Base-by-base conservation (phyloP, 2,888 invertebrate species). In the Nephrocerus scutellatus region DNA sequence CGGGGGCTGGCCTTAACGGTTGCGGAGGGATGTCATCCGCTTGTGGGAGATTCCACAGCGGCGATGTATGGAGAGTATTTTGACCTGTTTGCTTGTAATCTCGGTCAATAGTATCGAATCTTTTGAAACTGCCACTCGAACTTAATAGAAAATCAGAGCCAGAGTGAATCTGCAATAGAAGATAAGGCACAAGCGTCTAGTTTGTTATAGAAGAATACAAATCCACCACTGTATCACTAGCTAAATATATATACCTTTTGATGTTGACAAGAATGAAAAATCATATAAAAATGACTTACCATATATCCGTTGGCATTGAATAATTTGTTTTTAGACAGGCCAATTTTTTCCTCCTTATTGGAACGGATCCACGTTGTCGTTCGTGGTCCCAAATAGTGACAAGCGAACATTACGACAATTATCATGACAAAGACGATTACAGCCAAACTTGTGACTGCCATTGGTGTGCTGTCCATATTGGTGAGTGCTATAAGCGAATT, bases 251-350 rank as follows among this genome's bases (percentile, higher is more conserved):
- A 3, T 33, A 6, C 9, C 7, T 12, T 9, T 16, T 6, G 5
- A 14, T 16, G 23, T 30, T 2, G 21, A 30, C 3, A 23, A 12
- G 4, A n/a, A n/a, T n/a, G n/a, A n/a, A n/a, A n/a, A n/a, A n/a
- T n/a, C n/a, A n/a, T n/a, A n/a, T 14, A 28, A 14, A 32, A n/a
- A 3, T 15, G 46, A 64, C 71, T 72, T 62, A 80, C 80, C 72
- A 80, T 70, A 58, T 76, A 79, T 50, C 80, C 80, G 55, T 80
- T 79, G 16, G 78, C 76, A 57, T 78, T 77, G 55, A 76, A 79
- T 41, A 77, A 59, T 50, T 68, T 66, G 36, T 65, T 64, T 31
- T 67, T 63, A 15, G 68, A 69, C 25, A 69, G 45, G 3, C 69
- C 65, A 47, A 69, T 66, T 52, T 68, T 68, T 43, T 69, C 69